A percentile compares a stretch with the other conserved stretches of the same genome.
Evolutionary conservation across 1,140 invertebrate species (phyloP).

Genomic region (Brachystomella parvula): DNA sequence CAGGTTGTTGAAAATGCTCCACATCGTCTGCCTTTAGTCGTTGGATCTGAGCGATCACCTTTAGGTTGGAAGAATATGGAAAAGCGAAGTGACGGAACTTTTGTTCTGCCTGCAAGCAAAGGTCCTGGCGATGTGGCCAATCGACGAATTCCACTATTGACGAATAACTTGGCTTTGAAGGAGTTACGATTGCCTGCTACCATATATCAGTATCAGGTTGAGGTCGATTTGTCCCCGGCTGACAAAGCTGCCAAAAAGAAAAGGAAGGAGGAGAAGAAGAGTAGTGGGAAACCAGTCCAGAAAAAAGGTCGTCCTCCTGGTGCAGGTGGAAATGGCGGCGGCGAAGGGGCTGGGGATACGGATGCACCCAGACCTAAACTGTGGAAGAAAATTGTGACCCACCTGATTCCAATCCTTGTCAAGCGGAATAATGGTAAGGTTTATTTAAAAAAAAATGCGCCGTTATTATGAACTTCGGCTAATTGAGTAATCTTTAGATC

Average conservation of each 20-base stretch:
- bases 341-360: not conserved
- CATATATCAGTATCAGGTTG: slow-evolving; percentile 11
- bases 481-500: not conserved
- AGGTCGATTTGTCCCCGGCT: not conserved
- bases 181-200: not conserved
- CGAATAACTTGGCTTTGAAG: slow-evolving; percentile 1
- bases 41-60: not conserved
- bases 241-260: not conserved
- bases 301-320: not conserved
- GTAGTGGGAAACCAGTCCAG: not conserved
- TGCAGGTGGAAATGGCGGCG: not conserved
- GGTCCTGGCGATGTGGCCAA: not conserved
- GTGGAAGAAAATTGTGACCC: not conserved
- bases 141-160: not conserved
- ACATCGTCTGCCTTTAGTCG: not conserved
- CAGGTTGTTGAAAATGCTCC: not conserved
- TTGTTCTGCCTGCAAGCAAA: not conserved
- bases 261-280: not conserved
- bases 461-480: not conserved
- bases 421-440: not conserved
- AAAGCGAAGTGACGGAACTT: not conserved
- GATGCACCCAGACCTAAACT: slow-evolving; percentile 1
- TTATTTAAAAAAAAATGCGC: not conserved
- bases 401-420: not conserved
- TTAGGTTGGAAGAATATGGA: not conserved